Percentiles rank a stretch among this genome's conserved stretches.
Conservation (phyloP, 2,113 vertebrate species). For the Apodemus sylvaticus region DNA sequence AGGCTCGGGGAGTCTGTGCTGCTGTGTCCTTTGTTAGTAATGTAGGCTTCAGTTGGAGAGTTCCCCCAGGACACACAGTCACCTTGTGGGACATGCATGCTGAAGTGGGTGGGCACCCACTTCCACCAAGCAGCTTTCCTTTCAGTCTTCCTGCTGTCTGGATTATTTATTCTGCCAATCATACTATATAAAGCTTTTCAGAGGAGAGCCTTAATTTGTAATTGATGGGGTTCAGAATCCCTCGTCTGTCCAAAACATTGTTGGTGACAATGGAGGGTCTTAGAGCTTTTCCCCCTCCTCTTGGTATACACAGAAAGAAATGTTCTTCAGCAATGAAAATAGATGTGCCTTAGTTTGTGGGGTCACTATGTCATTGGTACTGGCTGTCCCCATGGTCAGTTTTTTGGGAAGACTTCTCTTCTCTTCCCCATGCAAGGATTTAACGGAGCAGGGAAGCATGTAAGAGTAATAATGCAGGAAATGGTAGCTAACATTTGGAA, state of each 20-base stretch:
- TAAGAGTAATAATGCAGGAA: background rate
- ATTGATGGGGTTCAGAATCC: accelerated
- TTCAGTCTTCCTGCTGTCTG: background rate
- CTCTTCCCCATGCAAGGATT: background rate
- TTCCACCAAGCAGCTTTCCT: accelerated
- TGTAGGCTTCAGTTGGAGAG: background rate
- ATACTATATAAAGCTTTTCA: background rate
- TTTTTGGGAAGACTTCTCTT: background rate
- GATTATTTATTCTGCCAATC: background rate
- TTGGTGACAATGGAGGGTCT: accelerated
- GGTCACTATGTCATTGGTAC: background rate
- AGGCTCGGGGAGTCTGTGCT: accelerated
- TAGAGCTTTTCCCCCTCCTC: accelerated
- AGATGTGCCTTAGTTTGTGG: background rate
- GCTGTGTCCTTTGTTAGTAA: background rate
- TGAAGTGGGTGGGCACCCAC: too few relatives aligned
- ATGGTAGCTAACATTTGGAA: background rate
- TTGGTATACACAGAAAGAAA: too few relatives aligned
- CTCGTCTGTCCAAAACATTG: too few relatives aligned
- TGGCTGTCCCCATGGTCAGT: background rate
- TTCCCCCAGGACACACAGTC: accelerated
- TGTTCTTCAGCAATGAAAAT: background rate
- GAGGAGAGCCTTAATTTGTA: background rate
- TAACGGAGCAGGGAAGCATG: background rate
- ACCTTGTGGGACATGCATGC: accelerated